phyloP scores from a whole-genome alignment of 1,140 invertebrate species.

The Myzus persicae region DNA sequence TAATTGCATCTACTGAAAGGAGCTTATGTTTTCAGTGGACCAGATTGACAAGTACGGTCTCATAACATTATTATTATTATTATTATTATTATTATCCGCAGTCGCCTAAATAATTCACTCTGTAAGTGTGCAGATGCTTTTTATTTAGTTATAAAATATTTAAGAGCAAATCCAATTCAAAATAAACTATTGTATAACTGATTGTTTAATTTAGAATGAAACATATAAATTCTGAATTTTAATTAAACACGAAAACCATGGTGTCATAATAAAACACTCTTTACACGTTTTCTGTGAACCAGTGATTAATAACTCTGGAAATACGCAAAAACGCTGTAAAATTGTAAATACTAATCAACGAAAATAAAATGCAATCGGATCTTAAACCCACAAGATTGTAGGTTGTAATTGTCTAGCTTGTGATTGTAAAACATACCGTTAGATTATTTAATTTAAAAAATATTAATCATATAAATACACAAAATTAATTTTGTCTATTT shows the following conservation, averaged over 20 bases:
- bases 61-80: too few relatives aligned
- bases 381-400: too few relatives aligned
- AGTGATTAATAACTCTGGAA: too few relatives aligned
- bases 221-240: not conserved
- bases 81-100: too few relatives aligned
- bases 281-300: not conserved
- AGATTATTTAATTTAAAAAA: too few relatives aligned
- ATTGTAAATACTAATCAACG: too few relatives aligned
- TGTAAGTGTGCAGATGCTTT: not conserved
- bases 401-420: too few relatives aligned
- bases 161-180: not conserved
- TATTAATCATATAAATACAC: too few relatives aligned
- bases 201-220: not conserved
- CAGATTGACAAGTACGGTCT: too few relatives aligned
- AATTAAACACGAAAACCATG: not conserved
- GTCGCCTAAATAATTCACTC: not conserved
- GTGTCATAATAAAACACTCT: not conserved
- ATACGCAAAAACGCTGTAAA: too few relatives aligned
- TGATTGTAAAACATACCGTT: too few relatives aligned
- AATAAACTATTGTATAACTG: not conserved
- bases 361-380: too few relatives aligned
- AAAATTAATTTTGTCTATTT: not conserved
- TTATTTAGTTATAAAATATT: not conserved
- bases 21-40: not conserved
- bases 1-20: not conserved